A percentile compares a stretch with the other conserved stretches of the same genome.
Evolutionary conservation across 2,888 invertebrate genomes (phyloP).

Genomic region (Synergus laeviventris): DNA sequence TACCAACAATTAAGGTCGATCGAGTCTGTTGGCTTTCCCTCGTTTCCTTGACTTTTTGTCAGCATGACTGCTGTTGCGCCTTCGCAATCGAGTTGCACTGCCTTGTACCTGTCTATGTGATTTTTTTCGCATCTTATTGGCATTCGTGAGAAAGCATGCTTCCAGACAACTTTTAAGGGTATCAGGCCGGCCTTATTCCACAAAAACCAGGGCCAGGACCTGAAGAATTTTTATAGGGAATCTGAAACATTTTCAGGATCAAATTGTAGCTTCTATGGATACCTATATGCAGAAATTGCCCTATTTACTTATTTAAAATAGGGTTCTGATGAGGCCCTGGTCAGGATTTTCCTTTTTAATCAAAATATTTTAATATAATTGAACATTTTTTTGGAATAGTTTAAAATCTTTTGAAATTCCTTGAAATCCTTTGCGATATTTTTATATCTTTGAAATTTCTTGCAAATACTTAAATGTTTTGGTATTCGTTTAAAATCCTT

Average conservation of each 20-base stretch:
- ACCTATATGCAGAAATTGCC: too few relatives aligned
- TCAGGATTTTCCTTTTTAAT: too few relatives aligned
- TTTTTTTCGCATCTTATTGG: slow-evolving; percentile 13
- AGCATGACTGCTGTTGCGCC: slow-evolving; percentile 20
- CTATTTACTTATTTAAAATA: too few relatives aligned
- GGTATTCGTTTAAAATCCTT: too few relatives aligned
- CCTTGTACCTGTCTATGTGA: slow-evolving; percentile 29
- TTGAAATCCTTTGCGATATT: too few relatives aligned
- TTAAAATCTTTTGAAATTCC: too few relatives aligned
- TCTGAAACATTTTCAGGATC: not conserved
- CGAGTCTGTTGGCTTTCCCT: slow-evolving; percentile 17
- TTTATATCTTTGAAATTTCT: too few relatives aligned
- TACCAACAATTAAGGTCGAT: slow-evolving; percentile 27
- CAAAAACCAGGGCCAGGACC: slow-evolving; percentile 23
- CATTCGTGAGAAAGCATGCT: slow-evolving; percentile 4
- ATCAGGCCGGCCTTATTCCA: not conserved
- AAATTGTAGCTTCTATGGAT: not conserved
- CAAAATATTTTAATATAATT: too few relatives aligned
- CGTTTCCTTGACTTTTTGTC: slow-evolving; percentile 37
- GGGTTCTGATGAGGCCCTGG: too few relatives aligned
- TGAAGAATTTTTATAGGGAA: not conserved
- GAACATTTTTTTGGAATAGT: too few relatives aligned
- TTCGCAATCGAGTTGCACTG: slow-evolving; percentile 20
- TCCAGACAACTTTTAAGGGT: slow-evolving; percentile 17
- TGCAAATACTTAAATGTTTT: too few relatives aligned